A percentile compares a stretch with the other conserved stretches of the same genome.
Evolutionary conservation across 2,888 invertebrate genomes (phyloP).

Genomic region (Heteromurus nitidus): DNA sequence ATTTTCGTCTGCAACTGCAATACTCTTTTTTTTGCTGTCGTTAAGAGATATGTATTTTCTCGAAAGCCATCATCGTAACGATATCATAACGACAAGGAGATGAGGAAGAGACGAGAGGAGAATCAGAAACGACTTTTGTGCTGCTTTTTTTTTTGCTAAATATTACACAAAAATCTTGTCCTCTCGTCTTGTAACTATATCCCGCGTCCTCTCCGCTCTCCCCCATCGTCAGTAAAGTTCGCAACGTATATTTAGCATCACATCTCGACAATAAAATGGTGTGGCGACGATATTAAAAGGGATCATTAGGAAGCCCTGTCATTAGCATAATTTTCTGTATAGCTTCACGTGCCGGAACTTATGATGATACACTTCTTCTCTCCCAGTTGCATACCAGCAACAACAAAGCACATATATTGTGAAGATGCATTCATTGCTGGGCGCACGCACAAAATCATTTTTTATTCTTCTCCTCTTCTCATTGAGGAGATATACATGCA

Average conservation of each 20-base stretch:
- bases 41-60: not conserved
- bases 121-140: slow-evolving; percentile 14
- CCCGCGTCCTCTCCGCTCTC: no score
- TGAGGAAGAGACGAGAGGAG: slow-evolving; percentile 19
- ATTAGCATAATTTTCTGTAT: slow-evolving; percentile 64
- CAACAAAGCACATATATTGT: not conserved
- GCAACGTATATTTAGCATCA: slow-evolving; percentile 56
- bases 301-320: slow-evolving; percentile 62
- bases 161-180: slow-evolving; percentile 31
- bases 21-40: not conserved
- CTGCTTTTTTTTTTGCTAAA: no score
- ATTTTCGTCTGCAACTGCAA: no score
- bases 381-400: not conserved
- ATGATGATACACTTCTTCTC: slow-evolving; percentile 22
- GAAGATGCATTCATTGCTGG: no score
- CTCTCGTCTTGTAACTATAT: slow-evolving; percentile 16
- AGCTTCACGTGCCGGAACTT: slow-evolving; percentile 64
- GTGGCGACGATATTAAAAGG: slow-evolving; percentile 64
- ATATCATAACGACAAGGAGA: not conserved
- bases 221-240: slow-evolving; percentile 39
- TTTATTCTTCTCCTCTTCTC: no score
- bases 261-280: slow-evolving; percentile 34
- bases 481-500: no score
- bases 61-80: not conserved
- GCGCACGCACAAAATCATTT: no score